Evolutionary conservation across 2,113 vertebrate genomes (phyloP), one percentile per base, ranked within the genome.

Genomic region (Guaruba guarouba): DNA sequence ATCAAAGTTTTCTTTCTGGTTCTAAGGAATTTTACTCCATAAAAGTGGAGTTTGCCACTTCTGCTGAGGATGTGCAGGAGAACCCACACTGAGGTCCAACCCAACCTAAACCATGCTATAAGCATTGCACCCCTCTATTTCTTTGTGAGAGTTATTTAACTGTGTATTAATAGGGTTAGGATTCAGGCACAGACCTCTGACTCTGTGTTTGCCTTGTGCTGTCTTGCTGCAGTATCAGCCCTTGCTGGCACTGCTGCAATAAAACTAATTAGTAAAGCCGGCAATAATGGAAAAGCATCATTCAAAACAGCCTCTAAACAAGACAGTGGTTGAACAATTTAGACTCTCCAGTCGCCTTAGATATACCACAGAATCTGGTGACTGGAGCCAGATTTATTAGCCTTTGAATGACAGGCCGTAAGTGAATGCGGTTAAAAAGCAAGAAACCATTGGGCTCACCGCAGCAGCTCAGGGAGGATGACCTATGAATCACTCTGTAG

Each of bases 401-500:
- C 11, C 79, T 61, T 9, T 9, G 12, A 76, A 68, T 57, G 93
- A 83, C 79, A 71, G 68, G 7, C 19, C 2, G 5, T 51, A 63
- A 62, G 48, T 1, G 86, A 82, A 10, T 2, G 4, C 5, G 28
- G 83, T 25, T 77, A 17, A 59, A 54, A 27, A 86, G 71, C 86
- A 77, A 83, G 83, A 39, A 83, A 27, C 17, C 28, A 31, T 12
- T 28, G 80, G 5, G 10, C 83, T 27, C 19, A 69, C 18, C 59
- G 23, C 48, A 9, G 8, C 46, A 13, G 76, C 71, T 71, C 9
- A 14, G 88, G 67, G 75, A 59, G 48, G 76, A 41, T 67, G 83
- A 77, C 83, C 73, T 74, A 44, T 88, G 89, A 92, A 93, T 93
- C 91, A 82, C 75, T 76, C 35, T 28, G 80, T 33, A 86, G 80